Base-by-base conservation (phyloP, 2,797 vertebrate species). In the Sebastes vulpes region DNA sequence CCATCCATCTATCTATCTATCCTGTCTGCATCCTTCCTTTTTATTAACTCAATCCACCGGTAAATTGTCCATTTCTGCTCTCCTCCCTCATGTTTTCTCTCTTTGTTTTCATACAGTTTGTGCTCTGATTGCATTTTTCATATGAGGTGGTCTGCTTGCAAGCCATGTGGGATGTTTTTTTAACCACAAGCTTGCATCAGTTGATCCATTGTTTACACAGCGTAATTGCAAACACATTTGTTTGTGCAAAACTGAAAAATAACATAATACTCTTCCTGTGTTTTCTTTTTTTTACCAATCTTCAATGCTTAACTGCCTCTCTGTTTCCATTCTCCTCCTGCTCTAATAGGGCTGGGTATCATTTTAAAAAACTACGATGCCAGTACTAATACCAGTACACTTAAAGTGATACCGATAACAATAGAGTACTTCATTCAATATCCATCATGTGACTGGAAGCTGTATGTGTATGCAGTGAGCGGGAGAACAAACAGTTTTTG, bases 141-240 rank as follows among this genome's bases (percentile, higher is more conserved):
- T 76, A 16, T 6, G 69, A 86, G 79, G 87, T 84, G 78, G 88
- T 89, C 83, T 56, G 65, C 66, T 78, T 59, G 56, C 21, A 72
- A 75, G 65, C 76, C 74, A 65, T 83, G 75, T 74, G 65, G 75
- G 80, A 77, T 74, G 72, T 85, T 82, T 61, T 77, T 77, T 54
- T 26, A 82, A 82, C 79, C 79, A 66, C 77, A 25, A 67, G 48
- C 65, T 65, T 50, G 10, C 82, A 86, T 88, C 77, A 70, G 70
- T 85, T 88, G 57, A 86, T 82, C 68, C 72, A 66, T 52, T 89
- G 90, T 86, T 89, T 88, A 89, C 64, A 42, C 66, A 53, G 57
- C 12, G 29, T 89, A 92, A 93, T 86, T 87, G 81, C 88, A 82
- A 88, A 77, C 83, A 87, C 54, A 85, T 92, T 89, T 92, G 88